Evolutionary conservation across 2,888 invertebrate genomes (phyloP).

Genomic region (Thumatha senex): DNA sequence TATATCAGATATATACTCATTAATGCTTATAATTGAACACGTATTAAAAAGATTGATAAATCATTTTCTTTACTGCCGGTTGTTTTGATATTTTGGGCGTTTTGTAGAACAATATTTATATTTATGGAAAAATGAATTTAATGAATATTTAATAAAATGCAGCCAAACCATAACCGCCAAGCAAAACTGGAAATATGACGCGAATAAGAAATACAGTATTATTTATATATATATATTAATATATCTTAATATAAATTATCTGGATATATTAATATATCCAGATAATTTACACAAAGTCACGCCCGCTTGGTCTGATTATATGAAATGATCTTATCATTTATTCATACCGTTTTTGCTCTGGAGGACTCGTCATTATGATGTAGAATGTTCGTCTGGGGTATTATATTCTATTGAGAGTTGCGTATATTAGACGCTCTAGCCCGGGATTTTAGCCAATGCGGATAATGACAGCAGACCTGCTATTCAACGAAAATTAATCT

Average conservation of each 20-base stretch:
- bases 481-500: too few relatives aligned
- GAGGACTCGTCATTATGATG: conserved; percentile 33
- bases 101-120: too few relatives aligned
- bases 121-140: too few relatives aligned
- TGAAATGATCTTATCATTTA: conserved; percentile 43
- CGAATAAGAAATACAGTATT: too few relatives aligned
- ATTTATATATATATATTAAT: conserved; percentile 22
- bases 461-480: neutral
- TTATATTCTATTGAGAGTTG: conserved; percentile 2
- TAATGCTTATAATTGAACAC: too few relatives aligned
- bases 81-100: too few relatives aligned
- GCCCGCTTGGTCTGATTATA: conserved; percentile 40
- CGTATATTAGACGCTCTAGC: conserved; percentile 1
- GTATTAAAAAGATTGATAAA: too few relatives aligned
- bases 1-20: too few relatives aligned
- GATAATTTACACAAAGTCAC: conserved; percentile 39
- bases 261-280: conserved; percentile 27
- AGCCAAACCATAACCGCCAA: too few relatives aligned
- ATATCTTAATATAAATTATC: conserved; percentile 1
- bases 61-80: too few relatives aligned
- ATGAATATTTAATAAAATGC: too few relatives aligned
- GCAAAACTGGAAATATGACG: too few relatives aligned
- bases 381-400: conserved; percentile 13
- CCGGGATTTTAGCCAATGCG: neutral
- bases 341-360: conserved; percentile 34